Conservation (phyloP, 1,140 invertebrate species). For the Tetragonula clypearis region DNA sequence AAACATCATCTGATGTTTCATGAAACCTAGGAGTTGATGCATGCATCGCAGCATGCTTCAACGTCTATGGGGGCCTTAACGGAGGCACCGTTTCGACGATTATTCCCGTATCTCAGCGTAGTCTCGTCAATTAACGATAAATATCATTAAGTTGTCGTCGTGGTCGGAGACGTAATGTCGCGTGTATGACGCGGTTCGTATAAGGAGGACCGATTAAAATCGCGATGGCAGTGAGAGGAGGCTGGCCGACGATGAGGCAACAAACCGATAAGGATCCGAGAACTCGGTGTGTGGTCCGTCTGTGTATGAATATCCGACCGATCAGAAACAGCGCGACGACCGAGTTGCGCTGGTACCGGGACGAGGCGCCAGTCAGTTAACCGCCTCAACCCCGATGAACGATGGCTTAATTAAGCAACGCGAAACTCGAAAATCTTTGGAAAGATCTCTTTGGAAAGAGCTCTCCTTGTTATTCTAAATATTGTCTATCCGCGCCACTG, state of each 20-base stretch:
- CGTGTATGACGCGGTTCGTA: conserved; percentile 6
- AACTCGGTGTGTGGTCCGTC: conserved; percentile 59
- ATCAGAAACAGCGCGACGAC: conserved; percentile 28
- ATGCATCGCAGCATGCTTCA: too few species aligned
- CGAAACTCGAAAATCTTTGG: conserved; percentile 18
- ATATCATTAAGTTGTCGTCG: conserved; percentile 41
- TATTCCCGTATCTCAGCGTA: conserved; percentile 5
- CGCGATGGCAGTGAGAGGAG: conserved; percentile 23
- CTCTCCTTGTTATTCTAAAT: not conserved
- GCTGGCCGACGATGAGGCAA: conserved; percentile 44
- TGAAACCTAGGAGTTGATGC: too few species aligned
- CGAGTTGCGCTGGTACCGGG: conserved; percentile 45
- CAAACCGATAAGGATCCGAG: conserved; percentile 63
- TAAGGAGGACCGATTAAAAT: conserved; percentile 57
- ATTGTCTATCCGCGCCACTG: too few species aligned
- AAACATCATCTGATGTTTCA: too few species aligned
- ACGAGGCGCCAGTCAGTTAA: conserved; percentile 56
- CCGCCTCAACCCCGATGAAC: conserved; percentile 39
- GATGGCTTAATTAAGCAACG: conserved; percentile 67
- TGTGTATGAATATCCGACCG: conserved; percentile 55
- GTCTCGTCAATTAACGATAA: conserved; percentile 35
- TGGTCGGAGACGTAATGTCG: conserved; percentile 4
- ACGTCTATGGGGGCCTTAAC: too few species aligned
- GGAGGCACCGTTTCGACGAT: not conserved
- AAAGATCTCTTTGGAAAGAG: not conserved